These are phyloP conservation scores for Drosophila neocordata DNA, from an alignment of 1,140 invertebrate genomes.

Conservation along the genomic window DNA sequence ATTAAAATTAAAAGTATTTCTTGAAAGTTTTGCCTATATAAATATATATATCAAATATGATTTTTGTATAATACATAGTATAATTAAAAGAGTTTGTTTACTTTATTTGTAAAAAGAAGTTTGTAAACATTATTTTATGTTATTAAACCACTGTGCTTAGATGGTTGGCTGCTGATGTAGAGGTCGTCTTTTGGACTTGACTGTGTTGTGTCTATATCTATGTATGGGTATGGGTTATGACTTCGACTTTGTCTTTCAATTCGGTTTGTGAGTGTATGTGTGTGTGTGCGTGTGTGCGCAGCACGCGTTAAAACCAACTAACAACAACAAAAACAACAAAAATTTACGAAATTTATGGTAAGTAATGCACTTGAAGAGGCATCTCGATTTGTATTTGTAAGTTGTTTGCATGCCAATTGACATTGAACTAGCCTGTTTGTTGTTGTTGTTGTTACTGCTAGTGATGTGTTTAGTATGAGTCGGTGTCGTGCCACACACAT, in stretches of 20 bases:
- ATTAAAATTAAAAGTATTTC: too few species aligned
- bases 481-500: constrained; percentile 55
- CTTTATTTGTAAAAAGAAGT: neutral
- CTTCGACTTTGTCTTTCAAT: constrained; percentile 3
- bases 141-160: neutral
- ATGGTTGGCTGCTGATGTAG: constrained; percentile 14
- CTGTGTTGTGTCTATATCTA: neutral
- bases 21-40: too few species aligned
- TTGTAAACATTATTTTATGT: neutral
- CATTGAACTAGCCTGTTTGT: constrained; percentile 63
- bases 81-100: too few species aligned
- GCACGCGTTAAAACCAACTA: constrained; percentile 36
- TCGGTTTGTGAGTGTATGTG: constrained; percentile 5
- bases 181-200: constrained; percentile 48
- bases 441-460: neutral
- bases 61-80: too few species aligned
- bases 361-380: constrained; percentile 57
- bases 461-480: constrained; percentile 9
- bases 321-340: neutral
- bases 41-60: too few species aligned
- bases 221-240: constrained; percentile 19
- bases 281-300: constrained; percentile 23
- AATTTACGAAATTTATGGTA: constrained; percentile 57
- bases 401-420: constrained; percentile 67
- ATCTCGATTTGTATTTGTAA: constrained; percentile 25